Conservation (phyloP, 2,797 vertebrate species). For the Tiaroga cobitis region DNA sequence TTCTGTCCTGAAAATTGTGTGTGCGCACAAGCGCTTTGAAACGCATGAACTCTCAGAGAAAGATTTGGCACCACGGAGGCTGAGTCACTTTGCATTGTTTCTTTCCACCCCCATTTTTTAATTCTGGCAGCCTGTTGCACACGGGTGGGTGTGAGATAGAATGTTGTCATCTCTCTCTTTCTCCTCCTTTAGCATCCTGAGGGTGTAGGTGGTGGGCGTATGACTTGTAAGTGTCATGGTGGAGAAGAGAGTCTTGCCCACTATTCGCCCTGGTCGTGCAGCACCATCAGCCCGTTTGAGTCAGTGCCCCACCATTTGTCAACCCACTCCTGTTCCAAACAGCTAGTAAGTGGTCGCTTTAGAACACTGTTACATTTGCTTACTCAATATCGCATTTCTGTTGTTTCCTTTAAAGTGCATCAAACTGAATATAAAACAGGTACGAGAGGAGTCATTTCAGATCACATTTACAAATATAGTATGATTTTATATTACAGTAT, state of each 20-base stretch:
- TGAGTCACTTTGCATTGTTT: slow-evolving; percentile 52
- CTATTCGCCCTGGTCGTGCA: slow-evolving; percentile 96
- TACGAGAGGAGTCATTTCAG: background rate
- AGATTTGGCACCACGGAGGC: slow-evolving; percentile 47
- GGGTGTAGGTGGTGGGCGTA: slow-evolving; percentile 79
- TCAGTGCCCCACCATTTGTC: slow-evolving; percentile 85
- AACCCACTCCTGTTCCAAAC: slow-evolving; percentile 80
- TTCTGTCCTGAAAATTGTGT: slow-evolving; percentile 49
- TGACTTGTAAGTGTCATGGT: slow-evolving; percentile 87
- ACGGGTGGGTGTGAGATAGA: slow-evolving; percentile 51
- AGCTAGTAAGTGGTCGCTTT: slow-evolving; percentile 41
- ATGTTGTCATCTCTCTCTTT: slow-evolving; percentile 44
- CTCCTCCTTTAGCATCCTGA: slow-evolving; percentile 82
- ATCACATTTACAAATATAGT: background rate
- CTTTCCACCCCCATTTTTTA: slow-evolving; percentile 45
- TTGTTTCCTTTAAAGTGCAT: background rate
- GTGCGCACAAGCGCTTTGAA: slow-evolving; percentile 4
- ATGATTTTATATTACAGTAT: no score
- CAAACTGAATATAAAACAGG: background rate
- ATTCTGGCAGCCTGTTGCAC: slow-evolving; percentile 45
- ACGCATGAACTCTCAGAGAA: slow-evolving; percentile 21
- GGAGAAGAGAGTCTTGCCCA: slow-evolving; percentile 88
- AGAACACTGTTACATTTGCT: background rate
- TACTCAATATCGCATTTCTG: background rate
- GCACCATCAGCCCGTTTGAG: slow-evolving; percentile 89